Base-by-base conservation (phyloP, 2,888 invertebrate species). In the Dioctria linearis region DNA sequence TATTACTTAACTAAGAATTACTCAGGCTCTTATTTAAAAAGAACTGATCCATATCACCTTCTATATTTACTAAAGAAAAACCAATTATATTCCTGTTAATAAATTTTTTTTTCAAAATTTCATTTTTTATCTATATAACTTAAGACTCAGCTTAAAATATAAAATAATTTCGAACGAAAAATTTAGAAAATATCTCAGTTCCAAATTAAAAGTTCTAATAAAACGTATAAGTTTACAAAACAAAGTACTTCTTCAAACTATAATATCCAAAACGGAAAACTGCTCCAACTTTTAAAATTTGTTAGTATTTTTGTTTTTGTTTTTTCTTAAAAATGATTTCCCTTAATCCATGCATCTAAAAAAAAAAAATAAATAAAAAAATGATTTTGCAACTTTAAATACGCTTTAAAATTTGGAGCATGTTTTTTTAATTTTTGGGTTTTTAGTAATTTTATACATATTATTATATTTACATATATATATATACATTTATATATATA, bases 331-430 rank as follows among this genome's bases (percentile, higher is more conserved):
- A 25, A 54, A 73, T 42, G 9, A 59, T n/a, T 49, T 57, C 43
- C 59, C 39, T 25, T 25, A 59, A 59, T 73, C 59, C 73, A 40
- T 73, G 73, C 57, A 73, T 25, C 25, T 25, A 25, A 25, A 25
- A 25, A 25, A 25, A 25, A 25, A 25, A 25, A 25, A 25, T 1
- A 25, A 2, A 37, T 57, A 40, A 57, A 57, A 25, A 42, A 57
- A 73, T n/a, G n/a, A n/a, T 57, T 57, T 73, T 73, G 73, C 73
- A 57, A 73, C 49, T 57, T 73, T 40, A 54, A 57, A 59, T 57
- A 73, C 59, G 57, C 73, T 73, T 73, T 73, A 73, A 73, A 73
- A 73, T 42, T 73, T 73, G 73, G 73, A 73, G 73, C 59, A 73
- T 73, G 73, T 73, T 73, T 73, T 11, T 54, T 54, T 3, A 54